These are phyloP conservation scores for Romanomermis culicivorax DNA, from an alignment of 2,888 invertebrate species.

Conservation along the genomic window DNA sequence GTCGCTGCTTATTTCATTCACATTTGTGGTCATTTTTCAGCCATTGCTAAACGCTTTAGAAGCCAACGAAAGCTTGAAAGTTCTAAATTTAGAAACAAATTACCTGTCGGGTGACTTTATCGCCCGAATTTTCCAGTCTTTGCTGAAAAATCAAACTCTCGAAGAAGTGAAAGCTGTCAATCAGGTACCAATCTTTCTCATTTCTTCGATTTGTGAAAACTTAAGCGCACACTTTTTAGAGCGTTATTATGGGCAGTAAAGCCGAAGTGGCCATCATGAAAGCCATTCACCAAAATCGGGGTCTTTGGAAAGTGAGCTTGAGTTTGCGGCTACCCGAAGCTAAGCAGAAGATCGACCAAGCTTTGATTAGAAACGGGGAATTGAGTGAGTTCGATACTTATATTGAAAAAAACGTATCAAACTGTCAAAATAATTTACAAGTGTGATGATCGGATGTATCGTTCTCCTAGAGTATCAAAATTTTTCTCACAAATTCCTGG, in stretches of 20 bases:
- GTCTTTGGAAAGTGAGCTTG: background rate
- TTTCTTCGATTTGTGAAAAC: no score
- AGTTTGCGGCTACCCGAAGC: background rate
- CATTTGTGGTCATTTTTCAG: slow-evolving; percentile 25
- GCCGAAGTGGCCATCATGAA: slow-evolving; percentile 4
- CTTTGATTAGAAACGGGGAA: slow-evolving; percentile 6
- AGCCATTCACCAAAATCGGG: slow-evolving; percentile 4
- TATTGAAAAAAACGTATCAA: no score
- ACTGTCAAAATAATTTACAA: no score
- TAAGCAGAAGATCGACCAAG: slow-evolving; percentile 3
- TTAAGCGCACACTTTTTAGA: background rate
- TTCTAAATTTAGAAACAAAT: slow-evolving; percentile 58
- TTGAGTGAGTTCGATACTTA: slow-evolving; percentile 4
- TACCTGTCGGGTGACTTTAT: slow-evolving; percentile 71
- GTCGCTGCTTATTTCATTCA: no score
- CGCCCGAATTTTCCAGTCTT: slow-evolving; percentile 55
- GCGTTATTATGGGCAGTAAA: slow-evolving; percentile 1
- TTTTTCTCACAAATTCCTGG: no score
- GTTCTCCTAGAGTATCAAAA: no score
- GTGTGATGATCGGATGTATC: no score
- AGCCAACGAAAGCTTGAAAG: slow-evolving; percentile 32
- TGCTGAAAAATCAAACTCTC: slow-evolving; percentile 60
- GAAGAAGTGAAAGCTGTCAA: slow-evolving; percentile 91
- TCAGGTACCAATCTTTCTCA: slow-evolving; percentile 44
- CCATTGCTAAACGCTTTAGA: background rate